A percentile compares a stretch with the other conserved stretches of the same genome.
Conservation (phyloP, 2,888 invertebrate species). For the Ceraclea dissimilis region DNA sequence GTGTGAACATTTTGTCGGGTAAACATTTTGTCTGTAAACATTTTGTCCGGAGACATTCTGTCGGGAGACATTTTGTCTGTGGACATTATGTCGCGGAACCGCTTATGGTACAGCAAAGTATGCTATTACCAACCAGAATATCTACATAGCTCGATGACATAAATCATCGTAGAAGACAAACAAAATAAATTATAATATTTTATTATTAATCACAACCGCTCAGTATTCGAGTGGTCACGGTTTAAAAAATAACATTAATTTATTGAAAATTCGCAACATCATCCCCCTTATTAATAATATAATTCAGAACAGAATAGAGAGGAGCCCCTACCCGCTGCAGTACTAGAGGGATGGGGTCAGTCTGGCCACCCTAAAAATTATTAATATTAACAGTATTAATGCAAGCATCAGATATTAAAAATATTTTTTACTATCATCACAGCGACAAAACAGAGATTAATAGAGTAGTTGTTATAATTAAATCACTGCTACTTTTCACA, state of each 20-base stretch:
- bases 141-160: too few relatives aligned
- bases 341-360: constrained; percentile 5
- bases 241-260: neutral
- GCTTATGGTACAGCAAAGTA: too few relatives aligned
- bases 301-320: neutral
- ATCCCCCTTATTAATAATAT: constrained; percentile 7
- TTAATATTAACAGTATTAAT: constrained; percentile 8
- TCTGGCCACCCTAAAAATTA: constrained; percentile 7
- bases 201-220: neutral
- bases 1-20: too few relatives aligned
- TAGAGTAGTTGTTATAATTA: neutral
- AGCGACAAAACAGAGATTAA: neutral
- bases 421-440: constrained; percentile 20
- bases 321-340: neutral
- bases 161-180: neutral
- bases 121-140: too few relatives aligned
- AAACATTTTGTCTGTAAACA: too few relatives aligned
- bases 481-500: constrained; percentile 9
- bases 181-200: too few relatives aligned
- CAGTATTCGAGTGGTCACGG: constrained; percentile 1
- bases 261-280: constrained; percentile 12
- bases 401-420: constrained; percentile 24
- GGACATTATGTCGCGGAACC: too few relatives aligned
- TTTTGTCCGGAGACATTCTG: too few relatives aligned
- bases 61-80: too few relatives aligned